Evolutionary conservation across 2,888 invertebrate species (phyloP), one percentile per base, ranked within the genome.

Genomic region (Hirtodrosophila trivittata): DNA sequence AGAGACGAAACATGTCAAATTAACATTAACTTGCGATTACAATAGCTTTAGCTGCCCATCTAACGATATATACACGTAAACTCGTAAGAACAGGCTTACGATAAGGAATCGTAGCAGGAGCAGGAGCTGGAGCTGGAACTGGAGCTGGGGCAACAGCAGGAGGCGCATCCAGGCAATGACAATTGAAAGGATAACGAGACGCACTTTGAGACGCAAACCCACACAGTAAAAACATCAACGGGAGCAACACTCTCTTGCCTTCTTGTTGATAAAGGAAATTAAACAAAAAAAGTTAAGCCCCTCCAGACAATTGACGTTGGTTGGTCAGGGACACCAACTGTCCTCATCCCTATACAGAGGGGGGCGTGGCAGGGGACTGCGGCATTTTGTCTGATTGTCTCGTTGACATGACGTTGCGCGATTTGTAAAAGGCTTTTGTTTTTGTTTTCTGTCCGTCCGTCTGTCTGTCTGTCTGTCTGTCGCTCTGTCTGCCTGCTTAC

Each of bases 311-410:
- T 82, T 85, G 82, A 76, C 69, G 60, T 64, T 51, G 69, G 43
- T 46, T 49, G 26, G 16, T 32, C 32, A 32, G 32, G 9, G n/a
- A n/a, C 32, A n/a, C 9, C 32, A 10, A n/a, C 32, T 32, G 32
- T 32, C 5, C 10, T 9, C 1, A 2, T 32, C 3, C 1, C 5
- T 32, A 21, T 21, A 25, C 16, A 8, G 33, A 9, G 4, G 12
- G 10, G 30, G 21, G 7, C 3, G 12, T 9, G 13, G 51, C 3
- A 7, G 12, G 28, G 25, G 54, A 41, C 33, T 64, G 78, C 42
- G 67, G 77, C 84, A 84, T 74, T 70, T 80, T 80, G 84, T 84
- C 84, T 81, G 80, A 81, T 84, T 84, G 80, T 80, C 80, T 84
- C 67, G 84, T 80, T 80, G 80, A 80, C 80, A 80, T 80, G 80